A percentile compares a stretch with the other conserved stretches of the same genome.
phyloP scores from a whole-genome alignment of 92 coral and sea anemone genomes.

The Chrysogorgia sp. region DNA sequence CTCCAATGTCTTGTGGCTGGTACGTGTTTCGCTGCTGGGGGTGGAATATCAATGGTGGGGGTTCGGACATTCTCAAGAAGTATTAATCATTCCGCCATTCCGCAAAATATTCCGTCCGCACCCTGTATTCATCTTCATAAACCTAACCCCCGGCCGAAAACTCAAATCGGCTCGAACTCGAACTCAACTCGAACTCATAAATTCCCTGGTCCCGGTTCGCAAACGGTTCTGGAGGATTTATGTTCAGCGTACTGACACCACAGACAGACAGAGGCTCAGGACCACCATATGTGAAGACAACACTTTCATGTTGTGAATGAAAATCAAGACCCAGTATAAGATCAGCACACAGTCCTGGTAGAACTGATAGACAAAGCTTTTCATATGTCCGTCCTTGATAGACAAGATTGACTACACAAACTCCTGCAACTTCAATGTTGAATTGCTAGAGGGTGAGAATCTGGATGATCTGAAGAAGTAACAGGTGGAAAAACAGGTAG shows the following conservation, averaged over 20 bases:
- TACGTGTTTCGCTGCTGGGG: too few relatives aligned
- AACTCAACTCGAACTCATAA: too few relatives aligned
- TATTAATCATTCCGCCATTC: too few relatives aligned
- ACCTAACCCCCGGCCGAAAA: too few relatives aligned
- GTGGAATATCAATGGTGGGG: too few relatives aligned
- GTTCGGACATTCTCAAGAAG: too few relatives aligned
- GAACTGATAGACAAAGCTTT: conserved; percentile 39
- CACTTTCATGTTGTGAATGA: conserved; percentile 63
- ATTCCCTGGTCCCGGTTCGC: too few relatives aligned
- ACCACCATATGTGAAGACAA: conserved; percentile 61
- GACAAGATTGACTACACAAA: conserved; percentile 38
- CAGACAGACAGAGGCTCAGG: conserved; percentile 60
- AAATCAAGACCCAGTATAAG: conserved; percentile 65
- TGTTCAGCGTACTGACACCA: conserved; percentile 31
- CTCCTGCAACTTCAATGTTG: conserved; percentile 37
- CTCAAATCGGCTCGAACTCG: too few relatives aligned
- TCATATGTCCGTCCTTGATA: conserved; percentile 50
- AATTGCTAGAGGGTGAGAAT: conserved; percentile 13
- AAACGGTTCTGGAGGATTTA: conserved; percentile 41
- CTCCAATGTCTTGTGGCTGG: too few relatives aligned
- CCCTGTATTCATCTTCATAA: too few relatives aligned
- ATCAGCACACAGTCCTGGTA: conserved; percentile 66
- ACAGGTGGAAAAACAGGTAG: neutral
- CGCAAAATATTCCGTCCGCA: too few relatives aligned
- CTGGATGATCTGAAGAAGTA: neutral